Base-by-base conservation (phyloP, 2,113 vertebrate genomes). In the Ptilonorhynchus violaceus region DNA sequence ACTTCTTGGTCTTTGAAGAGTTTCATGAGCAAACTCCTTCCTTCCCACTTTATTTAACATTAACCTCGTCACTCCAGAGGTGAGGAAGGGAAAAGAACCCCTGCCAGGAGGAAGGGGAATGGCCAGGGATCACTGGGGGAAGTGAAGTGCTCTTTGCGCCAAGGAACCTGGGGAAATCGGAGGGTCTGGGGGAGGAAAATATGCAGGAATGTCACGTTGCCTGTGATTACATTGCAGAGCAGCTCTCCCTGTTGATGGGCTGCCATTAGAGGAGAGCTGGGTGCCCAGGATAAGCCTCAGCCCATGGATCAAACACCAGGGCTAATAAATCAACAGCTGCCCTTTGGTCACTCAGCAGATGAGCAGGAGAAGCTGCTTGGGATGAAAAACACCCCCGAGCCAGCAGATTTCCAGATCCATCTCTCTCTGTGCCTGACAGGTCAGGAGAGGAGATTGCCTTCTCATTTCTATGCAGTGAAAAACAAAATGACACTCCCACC, bases 261-360 rank as follows among this genome's bases (percentile, higher is more conserved):
- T 77, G 83, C 56, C 60, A 9, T 84, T 72, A 72, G 76, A 69
- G 68, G 27, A 50, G 89, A 74, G 72, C 68, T 66, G 28, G 3
- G 60, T 68, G 15, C 64, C 77, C 37, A 9, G 93, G 81, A 72
- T 63, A 37, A 96, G 44, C 66, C 10, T 23, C 85, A 94, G 77
- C 66, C 84, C 91, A 94, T 92, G 93, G 31, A 96, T 94, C 95
- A 96, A 89, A 73, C 20, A 14, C 77, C 62, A 87, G 52, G 68
- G 47, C 33, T 86, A 87, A 96, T 96, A 81, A 87, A 96, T 97
- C 94, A 96, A 37, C 60, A 31, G 49, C 35, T 53, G 68, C 37
- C 20, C 2, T 84, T 67, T 87, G 73, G 72, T 47, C 52, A 9
- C 81, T 94, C 52, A 56, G 69, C 62, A 49, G 80, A 94, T 67